Evolutionary conservation across 2,888 invertebrate species (phyloP).

Genomic region (Sarcophaga variegata): DNA sequence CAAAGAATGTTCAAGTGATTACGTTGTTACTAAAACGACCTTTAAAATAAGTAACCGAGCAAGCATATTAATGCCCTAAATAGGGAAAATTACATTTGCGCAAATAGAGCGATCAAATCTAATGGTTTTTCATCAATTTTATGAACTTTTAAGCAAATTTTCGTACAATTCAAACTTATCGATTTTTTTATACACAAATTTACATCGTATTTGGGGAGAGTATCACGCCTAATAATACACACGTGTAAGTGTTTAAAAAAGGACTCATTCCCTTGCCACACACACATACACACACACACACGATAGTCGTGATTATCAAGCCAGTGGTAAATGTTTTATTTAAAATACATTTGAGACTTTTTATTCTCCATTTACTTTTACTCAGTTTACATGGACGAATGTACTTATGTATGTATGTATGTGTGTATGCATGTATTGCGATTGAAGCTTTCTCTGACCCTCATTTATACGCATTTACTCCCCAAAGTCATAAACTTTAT

Average conservation of each 20-base stretch:
- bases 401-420: no score
- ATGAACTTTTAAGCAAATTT: conserved; percentile 34
- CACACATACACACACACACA: no score
- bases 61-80: conserved; percentile 1
- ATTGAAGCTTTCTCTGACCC: conserved; percentile 10
- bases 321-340: conserved; percentile 31
- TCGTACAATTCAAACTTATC: neutral
- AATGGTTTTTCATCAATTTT: conserved; percentile 51
- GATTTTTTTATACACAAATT: neutral
- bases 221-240: neutral
- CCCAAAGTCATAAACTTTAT: conserved; percentile 27
- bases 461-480: conserved; percentile 18
- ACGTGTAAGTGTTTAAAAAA: conserved; percentile 48
- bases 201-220: neutral
- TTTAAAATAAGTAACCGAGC: neutral
- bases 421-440: no score
- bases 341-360: conserved; percentile 47
- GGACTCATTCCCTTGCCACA: neutral
- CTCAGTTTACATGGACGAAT: no score
- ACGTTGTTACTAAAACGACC: neutral
- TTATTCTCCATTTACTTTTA: conserved; percentile 14
- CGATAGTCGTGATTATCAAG: conserved; percentile 14
- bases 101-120: conserved; percentile 25
- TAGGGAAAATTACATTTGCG: conserved; percentile 1
- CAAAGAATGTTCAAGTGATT: neutral